Percentiles rank a stretch among this genome's conserved stretches.
Conservation (phyloP, 2,113 vertebrate genomes). For the Pionites leucogaster region DNA sequence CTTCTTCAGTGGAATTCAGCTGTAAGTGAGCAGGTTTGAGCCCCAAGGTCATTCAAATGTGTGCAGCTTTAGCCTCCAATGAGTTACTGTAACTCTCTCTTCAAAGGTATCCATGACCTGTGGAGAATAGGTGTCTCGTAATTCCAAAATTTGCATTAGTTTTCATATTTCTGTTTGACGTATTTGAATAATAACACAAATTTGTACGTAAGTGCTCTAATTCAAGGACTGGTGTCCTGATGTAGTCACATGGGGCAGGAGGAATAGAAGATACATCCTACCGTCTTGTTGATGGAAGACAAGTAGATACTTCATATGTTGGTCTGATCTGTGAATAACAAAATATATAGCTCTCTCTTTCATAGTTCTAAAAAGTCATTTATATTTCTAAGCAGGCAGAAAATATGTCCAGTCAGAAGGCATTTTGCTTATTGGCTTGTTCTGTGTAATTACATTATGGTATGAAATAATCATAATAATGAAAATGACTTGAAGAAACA, state of each 20-base stretch:
- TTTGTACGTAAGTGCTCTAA: neutral
- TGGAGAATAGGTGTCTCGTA: neutral
- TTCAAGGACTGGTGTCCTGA: neutral
- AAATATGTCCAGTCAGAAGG: neutral
- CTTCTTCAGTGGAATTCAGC: constrained; percentile 96
- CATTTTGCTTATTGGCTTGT: neutral
- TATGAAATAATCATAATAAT: neutral
- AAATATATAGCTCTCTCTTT: neutral
- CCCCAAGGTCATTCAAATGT: neutral
- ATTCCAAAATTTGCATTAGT: neutral
- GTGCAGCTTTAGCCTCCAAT: neutral
- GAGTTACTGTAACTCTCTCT: neutral
- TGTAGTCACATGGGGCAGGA: neutral
- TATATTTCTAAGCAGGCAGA: neutral
- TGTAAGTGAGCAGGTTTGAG: constrained; percentile 81
- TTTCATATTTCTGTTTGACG: neutral
- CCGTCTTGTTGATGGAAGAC: neutral
- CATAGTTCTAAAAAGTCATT: neutral
- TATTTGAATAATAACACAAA: neutral
- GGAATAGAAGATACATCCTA: neutral
- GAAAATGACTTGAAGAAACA: neutral
- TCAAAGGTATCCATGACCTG: neutral
- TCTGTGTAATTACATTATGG: neutral
- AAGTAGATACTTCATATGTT: neutral
- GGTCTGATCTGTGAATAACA: neutral